Conservation (phyloP, 2,888 invertebrate genomes). For the Dexiosoma caninum region DNA sequence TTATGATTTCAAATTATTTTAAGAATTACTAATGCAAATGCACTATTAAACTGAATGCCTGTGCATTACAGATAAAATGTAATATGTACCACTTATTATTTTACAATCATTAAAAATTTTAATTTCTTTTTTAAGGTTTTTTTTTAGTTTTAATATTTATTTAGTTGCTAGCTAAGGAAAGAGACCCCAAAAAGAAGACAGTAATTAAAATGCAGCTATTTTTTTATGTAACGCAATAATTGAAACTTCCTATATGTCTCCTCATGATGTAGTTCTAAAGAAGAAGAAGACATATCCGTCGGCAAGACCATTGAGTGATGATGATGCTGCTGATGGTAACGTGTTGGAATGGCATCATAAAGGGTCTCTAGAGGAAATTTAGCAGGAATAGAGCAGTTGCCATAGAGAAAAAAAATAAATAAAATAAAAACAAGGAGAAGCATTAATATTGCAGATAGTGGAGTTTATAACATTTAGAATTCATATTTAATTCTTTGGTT, state of each 20-base stretch:
- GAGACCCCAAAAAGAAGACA: not conserved
- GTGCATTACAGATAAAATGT: too few relatives aligned
- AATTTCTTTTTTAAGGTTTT: too few relatives aligned
- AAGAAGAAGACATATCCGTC: slow-evolving; percentile 58
- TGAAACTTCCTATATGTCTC: slow-evolving; percentile 56
- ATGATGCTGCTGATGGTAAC: slow-evolving; percentile 51
- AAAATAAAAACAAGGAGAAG: slow-evolving; percentile 13
- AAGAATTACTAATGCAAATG: too few relatives aligned
- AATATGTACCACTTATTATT: too few relatives aligned
- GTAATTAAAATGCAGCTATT: too few relatives aligned
- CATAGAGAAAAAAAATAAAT: slow-evolving; percentile 41
- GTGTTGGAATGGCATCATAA: slow-evolving; percentile 61
- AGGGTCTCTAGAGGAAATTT: slow-evolving; percentile 51
- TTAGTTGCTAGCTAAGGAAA: slow-evolving; percentile 30
- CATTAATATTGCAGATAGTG: slow-evolving; percentile 16
- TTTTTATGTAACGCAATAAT: slow-evolving; percentile 57
- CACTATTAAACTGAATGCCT: too few relatives aligned
- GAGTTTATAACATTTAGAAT: not conserved
- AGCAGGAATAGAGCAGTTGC: slow-evolving; percentile 29
- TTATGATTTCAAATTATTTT: too few relatives aligned
- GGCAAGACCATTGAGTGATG: slow-evolving; percentile 58
- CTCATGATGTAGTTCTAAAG: slow-evolving; percentile 58
- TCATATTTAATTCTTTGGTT: not conserved
- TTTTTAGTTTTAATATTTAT: too few relatives aligned
- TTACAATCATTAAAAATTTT: slow-evolving; percentile 27